Evolutionary conservation across 2,113 vertebrate genomes (phyloP), one percentile per base, ranked within the genome.

Genomic region (Elachura formosa): DNA sequence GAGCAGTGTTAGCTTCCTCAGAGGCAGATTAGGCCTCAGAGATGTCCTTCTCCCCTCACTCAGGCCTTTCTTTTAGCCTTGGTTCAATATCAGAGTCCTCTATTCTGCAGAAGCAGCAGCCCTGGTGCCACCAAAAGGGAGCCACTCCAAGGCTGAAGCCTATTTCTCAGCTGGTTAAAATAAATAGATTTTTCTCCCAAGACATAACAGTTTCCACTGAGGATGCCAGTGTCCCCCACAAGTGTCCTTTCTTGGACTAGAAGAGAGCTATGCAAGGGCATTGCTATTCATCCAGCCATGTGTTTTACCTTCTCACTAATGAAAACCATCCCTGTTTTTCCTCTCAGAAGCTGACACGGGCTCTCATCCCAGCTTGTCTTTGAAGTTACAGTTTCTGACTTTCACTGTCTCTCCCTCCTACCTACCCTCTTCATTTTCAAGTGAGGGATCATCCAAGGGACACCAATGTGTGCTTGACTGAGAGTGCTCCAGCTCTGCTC

Each of bases 291-390:
- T 14, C n/a, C 52, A 28, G 59, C 79, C 89, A 56, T 78, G 51
- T 96, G 93, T 93, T 96, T 87, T 61, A 96, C 90, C 94, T 96
- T 93, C 93, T 73, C 10, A 0, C 82, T 93, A 89, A 93, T 88
- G 21, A 9, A 86, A 96, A 95, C 59, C 95, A 91, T 75, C 38
- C 79, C 76, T 82, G 72, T 62, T 86, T 83, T 89, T 73, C 72
- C 69, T 74, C 87, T 52, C 61, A 18, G 28, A 82, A 71, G 82
- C 76, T 78, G 68, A 90, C 76, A 76, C 4, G 1, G 72, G 38
- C 64, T 87, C 38, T 36, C 61, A 45, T 69, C 84, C 74, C 84
- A 78, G 63, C 64, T 62, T 38, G 13, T 22, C 89, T 95, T 94
- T 97, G 94, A 94, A 85, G 84, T 85, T 83, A 58, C 22, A 55